Conservation (phyloP, 1,140 invertebrate genomes). For the Mylabris phalerata region DNA sequence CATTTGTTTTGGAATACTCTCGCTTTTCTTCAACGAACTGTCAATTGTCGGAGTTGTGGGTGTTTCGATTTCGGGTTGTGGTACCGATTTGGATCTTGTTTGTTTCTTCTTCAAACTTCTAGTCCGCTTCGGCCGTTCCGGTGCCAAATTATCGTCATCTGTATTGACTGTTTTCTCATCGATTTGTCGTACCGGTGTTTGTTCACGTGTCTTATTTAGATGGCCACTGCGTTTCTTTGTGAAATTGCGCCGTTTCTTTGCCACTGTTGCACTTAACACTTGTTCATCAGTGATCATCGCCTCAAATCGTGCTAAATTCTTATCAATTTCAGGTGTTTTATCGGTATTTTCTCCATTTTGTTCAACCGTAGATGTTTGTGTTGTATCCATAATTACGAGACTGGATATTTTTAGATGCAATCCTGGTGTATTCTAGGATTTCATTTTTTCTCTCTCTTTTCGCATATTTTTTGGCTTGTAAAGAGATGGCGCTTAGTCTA, state of each 20-base stretch:
- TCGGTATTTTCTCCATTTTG: constrained; percentile 23
- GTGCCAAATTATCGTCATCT: constrained; percentile 24
- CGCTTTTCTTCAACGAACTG: background rate
- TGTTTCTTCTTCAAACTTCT: constrained; percentile 20
- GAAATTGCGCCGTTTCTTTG: constrained; percentile 46
- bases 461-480: background rate
- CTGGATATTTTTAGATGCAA: constrained; percentile 16
- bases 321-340: constrained; percentile 18
- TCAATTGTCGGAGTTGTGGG: background rate
- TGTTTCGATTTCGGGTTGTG: background rate
- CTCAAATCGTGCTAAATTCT: constrained; percentile 27
- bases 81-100: constrained; percentile 1
- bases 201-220: constrained; percentile 33
- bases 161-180: constrained; percentile 19
- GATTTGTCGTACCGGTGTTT: constrained; percentile 31
- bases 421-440: background rate
- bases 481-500: background rate
- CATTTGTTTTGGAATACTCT: constrained; percentile 2
- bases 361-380: constrained; percentile 23
- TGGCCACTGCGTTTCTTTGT: constrained; percentile 46
- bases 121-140: constrained; percentile 21
- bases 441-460: background rate
- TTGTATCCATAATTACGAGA: constrained; percentile 30
- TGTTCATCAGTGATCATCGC: constrained; percentile 44
- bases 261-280: constrained; percentile 42